These are phyloP conservation scores for Myanophis thanlyinensis DNA, from an alignment of 2,113 vertebrate genomes.

Conservation along the genomic window DNA sequence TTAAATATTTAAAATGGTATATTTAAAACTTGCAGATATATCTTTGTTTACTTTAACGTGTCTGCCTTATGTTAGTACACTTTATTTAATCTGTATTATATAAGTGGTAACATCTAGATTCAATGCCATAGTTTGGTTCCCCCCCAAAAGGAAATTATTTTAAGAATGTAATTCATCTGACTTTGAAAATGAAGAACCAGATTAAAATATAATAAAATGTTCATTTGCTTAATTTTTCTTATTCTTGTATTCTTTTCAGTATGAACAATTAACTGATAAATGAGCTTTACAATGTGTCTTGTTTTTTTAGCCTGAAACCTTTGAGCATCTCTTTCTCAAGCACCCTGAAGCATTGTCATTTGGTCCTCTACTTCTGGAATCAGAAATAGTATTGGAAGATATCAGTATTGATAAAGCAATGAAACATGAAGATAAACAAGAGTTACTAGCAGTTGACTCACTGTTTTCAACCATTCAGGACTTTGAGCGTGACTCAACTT, in stretches of 20 bases:
- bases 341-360: constrained; percentile 69
- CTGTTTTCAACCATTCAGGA: constrained; percentile 33
- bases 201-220: constrained; percentile 18
- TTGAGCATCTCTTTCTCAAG: constrained; percentile 82
- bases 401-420: constrained; percentile 71
- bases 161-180: background rate
- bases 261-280: background rate
- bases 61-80: background rate
- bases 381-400: constrained; percentile 81
- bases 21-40: background rate
- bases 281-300: constrained; percentile 63
- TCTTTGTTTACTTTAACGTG: background rate
- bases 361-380: constrained; percentile 81
- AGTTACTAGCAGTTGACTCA: constrained; percentile 12
- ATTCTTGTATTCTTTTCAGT: background rate
- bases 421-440: constrained; percentile 42
- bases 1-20: background rate
- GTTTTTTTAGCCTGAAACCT: constrained; percentile 79
- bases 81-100: background rate
- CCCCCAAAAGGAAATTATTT: background rate
- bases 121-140: background rate
- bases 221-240: background rate
- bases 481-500: constrained; percentile 50
- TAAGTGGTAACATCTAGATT: background rate
- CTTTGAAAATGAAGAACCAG: background rate